phyloP scores from a whole-genome alignment of 2,888 invertebrate species.

The Marronus borbonicus region DNA sequence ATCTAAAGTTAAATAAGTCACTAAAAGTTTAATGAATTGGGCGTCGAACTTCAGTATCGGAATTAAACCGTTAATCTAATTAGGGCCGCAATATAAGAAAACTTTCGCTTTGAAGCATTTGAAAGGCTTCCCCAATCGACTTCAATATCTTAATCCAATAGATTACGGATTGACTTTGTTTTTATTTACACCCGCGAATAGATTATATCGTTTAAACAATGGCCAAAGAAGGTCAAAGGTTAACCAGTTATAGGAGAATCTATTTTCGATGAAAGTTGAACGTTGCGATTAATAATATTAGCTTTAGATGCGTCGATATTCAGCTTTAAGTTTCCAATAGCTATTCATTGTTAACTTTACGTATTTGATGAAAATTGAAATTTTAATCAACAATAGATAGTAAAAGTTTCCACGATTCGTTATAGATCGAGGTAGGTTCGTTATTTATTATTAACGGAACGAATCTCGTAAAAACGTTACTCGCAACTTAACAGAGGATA shows the following conservation, averaged over 20 bases:
- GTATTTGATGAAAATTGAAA: too few relatives aligned
- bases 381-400: too few relatives aligned
- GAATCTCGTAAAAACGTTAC: neutral
- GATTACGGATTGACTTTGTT: neutral
- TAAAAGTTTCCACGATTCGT: neutral
- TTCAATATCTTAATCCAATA: neutral
- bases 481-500: slow-evolving; percentile 2
- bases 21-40: too few relatives aligned
- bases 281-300: neutral
- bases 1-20: too few relatives aligned
- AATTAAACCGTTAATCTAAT: too few relatives aligned
- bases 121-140: too few relatives aligned
- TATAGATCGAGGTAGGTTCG: neutral
- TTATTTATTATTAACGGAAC: neutral
- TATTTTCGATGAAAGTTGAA: neutral
- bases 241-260: neutral
- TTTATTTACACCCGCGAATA: too few relatives aligned
- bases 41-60: too few relatives aligned
- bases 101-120: too few relatives aligned
- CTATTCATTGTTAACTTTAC: too few relatives aligned
- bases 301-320: neutral
- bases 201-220: too few relatives aligned
- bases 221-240: neutral
- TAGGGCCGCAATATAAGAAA: too few relatives aligned
- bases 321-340: neutral